A percentile compares a stretch with the other conserved stretches of the same genome.
Evolutionary conservation across 2,888 invertebrate species (phyloP).

Genomic region (Euspilapteryx auroguttella): DNA sequence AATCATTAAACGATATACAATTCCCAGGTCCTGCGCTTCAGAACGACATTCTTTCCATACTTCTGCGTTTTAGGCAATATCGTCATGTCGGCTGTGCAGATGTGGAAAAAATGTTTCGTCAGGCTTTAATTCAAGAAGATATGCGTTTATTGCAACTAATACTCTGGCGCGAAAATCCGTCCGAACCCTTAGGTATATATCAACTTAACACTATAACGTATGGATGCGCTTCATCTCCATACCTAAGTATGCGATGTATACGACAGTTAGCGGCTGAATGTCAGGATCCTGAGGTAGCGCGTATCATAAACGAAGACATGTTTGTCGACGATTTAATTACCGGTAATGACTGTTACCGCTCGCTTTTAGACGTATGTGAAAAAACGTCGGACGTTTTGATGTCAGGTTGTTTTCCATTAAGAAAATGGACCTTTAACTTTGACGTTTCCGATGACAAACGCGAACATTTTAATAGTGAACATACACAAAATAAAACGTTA

Average conservation of each 20-base stretch:
- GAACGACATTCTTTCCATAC: slow-evolving; percentile 9
- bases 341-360: slow-evolving; percentile 7
- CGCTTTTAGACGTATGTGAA: not conserved
- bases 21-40: slow-evolving; percentile 8
- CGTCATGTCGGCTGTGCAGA: slow-evolving; percentile 9
- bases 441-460: too few relatives aligned
- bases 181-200: slow-evolving; percentile 11
- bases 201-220: slow-evolving; percentile 14
- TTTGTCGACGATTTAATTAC: slow-evolving; percentile 13
- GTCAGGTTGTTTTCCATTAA: slow-evolving; percentile 10
- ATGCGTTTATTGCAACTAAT: slow-evolving; percentile 14
- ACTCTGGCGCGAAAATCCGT: slow-evolving; percentile 13
- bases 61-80: slow-evolving; percentile 9
- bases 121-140: slow-evolving; percentile 11
- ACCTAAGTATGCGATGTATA: slow-evolving; percentile 13
- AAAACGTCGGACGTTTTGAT: slow-evolving; percentile 3
- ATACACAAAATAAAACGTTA: slow-evolving; percentile 8
- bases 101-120: slow-evolving; percentile 15
- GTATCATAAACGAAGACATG: slow-evolving; percentile 11
- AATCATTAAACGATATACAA: slow-evolving; percentile 11
- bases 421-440: slow-evolving; percentile 11
- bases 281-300: slow-evolving; percentile 9
- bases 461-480: slow-evolving; percentile 7
- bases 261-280: slow-evolving; percentile 15
- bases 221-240: slow-evolving; percentile 16